These are phyloP conservation scores for Scalopus aquaticus DNA, from an alignment of 2,113 vertebrate genomes.

Conservation along the genomic window DNA sequence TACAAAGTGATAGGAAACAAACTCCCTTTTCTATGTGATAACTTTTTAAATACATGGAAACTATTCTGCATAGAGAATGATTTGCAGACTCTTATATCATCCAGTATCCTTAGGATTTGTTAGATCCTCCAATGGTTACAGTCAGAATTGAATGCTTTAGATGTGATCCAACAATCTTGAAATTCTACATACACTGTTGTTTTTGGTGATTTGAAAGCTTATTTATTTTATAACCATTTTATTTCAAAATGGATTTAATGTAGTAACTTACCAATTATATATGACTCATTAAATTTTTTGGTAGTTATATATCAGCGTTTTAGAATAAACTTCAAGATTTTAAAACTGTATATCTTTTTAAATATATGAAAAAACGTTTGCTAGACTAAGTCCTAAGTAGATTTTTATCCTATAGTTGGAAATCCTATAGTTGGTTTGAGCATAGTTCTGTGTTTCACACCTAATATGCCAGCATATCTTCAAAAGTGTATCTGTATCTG, in stretches of 20 bases:
- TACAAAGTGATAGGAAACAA: not conserved
- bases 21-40: conserved; percentile 15
- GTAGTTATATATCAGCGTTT: conserved; percentile 35
- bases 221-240: conserved; percentile 12
- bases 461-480: not conserved
- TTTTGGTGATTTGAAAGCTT: conserved; percentile 46
- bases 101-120: conserved; percentile 18
- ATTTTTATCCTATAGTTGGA: conserved; percentile 49
- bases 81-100: not conserved
- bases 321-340: conserved; percentile 38
- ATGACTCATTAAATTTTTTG: conserved; percentile 53
- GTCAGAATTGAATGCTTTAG: conserved; percentile 27
- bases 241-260: conserved; percentile 22
- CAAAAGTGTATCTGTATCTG: not conserved
- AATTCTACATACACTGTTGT: not conserved
- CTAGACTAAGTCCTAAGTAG: not conserved
- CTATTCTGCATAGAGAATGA: conserved; percentile 35
- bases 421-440: not conserved
- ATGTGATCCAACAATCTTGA: not conserved
- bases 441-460: not conserved
- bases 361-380: not conserved
- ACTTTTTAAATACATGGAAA: not conserved
- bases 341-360: not conserved
- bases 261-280: conserved; percentile 16
- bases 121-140: not conserved